Evolutionary conservation across 2,888 invertebrate species (phyloP).

Genomic region (Chaetoderma sp.): DNA sequence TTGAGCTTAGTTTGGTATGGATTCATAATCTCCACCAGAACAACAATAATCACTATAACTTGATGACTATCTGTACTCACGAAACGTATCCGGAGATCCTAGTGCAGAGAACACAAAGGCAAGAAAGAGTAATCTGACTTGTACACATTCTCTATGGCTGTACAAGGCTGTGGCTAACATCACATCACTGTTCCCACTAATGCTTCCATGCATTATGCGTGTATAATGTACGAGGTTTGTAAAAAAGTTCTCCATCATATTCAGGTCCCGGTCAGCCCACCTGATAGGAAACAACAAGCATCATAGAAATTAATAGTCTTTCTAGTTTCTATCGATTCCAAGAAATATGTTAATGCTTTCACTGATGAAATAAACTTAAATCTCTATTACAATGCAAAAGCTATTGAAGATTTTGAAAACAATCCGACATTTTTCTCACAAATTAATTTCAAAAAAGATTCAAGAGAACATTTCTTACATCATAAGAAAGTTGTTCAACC

Average conservation of each 20-base stretch:
- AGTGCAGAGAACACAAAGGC: slow-evolving; percentile 91
- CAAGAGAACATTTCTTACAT: too few species aligned
- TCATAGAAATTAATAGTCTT: background rate
- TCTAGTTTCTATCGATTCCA: too few species aligned
- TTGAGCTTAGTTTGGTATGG: too few species aligned
- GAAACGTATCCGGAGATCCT: slow-evolving; percentile 89
- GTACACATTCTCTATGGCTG: slow-evolving; percentile 80
- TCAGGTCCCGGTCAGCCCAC: slow-evolving; percentile 92
- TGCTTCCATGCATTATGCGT: slow-evolving; percentile 22
- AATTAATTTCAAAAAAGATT: too few species aligned
- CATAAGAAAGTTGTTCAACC: too few species aligned
- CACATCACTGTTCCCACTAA: background rate
- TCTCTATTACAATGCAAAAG: too few species aligned
- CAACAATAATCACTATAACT: too few species aligned
- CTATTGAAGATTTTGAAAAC: too few species aligned
- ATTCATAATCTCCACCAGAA: too few species aligned
- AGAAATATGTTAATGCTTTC: too few species aligned
- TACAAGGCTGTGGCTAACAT: slow-evolving; percentile 45
- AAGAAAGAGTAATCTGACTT: slow-evolving; percentile 90
- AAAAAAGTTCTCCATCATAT: slow-evolving; percentile 94
- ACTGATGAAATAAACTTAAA: too few species aligned
- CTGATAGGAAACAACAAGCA: slow-evolving; percentile 41
- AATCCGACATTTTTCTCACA: too few species aligned
- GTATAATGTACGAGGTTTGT: slow-evolving; percentile 85
- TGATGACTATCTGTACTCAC: slow-evolving; percentile 65